Base-by-base conservation (phyloP, 2,888 invertebrate species). In the Andricus quercusramuli region DNA sequence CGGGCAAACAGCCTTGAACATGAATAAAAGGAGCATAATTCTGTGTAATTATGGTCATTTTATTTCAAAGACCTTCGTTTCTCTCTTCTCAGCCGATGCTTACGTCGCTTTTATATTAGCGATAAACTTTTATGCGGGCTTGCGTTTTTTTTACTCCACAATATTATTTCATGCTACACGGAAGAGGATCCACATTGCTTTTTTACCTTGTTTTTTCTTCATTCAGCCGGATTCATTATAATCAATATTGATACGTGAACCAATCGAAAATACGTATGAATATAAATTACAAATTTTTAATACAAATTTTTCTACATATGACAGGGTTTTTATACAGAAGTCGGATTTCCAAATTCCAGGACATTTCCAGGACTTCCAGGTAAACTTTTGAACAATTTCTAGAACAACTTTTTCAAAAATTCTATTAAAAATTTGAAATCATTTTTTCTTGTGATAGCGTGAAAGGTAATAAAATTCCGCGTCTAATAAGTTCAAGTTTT, bases 1-100 rank as follows among this genome's bases (percentile, higher is more conserved):
- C 74, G 56, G 74, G 56, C 22, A n/a, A 74, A 5, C 9, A 56
- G n/a, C 56, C 74, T 56, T 37, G 56, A 74, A 74, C 74, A 74
- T 59, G 74, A 59, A 22, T 56, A 51, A 68, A 47, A 51, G 11
- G 29, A 44, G 47, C 25, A 51, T 70, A 70, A 70, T 70, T 51
- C 29, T 51, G 3, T 6, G 20, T 20, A 51, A 47, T 70, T 44
- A 11, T 51, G 29, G 29, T 51, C 70, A 70, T 22, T 67, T 70
- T 29, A 56, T 68, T 47, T 29, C 5, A 22, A 41, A 64, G 64
- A 70, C 70, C 25, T 25, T 74, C 51, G 32, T 22, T 20, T 56
- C n/a, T 37, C 32, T 74, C 15, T 51, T 74, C 51, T 29, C n/a
- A 74, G 29, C 4, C 37, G 56, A 13, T 37, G n/a, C 4, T 74